Evolutionary conservation across 2,888 invertebrate genomes (phyloP), one percentile per base, ranked within the genome.

Genomic region (Macrosiphum euphorbiae): DNA sequence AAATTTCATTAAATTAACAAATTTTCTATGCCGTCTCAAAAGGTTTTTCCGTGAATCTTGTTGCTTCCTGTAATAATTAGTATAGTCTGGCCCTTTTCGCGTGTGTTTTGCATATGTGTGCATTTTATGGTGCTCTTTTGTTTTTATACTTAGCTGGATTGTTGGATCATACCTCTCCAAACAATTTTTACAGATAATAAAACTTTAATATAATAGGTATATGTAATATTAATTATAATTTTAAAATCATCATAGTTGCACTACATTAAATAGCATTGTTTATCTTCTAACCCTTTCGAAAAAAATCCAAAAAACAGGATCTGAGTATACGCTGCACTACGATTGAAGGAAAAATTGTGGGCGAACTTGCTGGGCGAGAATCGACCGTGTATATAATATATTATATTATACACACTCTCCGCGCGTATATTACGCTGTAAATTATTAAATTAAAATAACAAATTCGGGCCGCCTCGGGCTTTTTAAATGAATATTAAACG

Each of bases 401-500:
- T 84, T 84, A 47, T 86, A 86, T 52, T 52, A 50, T 88, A 88
- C 35, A 24, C 50, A 28, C 47, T 28, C n/a, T 24, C 86, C 86
- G 35, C 86, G 35, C 35, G 35, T 16, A 90, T 90, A 61, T 67
- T 67, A 50, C 47, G 7, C 26, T 84, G 52, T 61, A 61, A 61
- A 92, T 92, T 86, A 87, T 87, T 58, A 87, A 92, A 92, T 50
- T 92, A 87, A 10, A 91, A 86, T 58, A 91, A 87, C 92, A 87
- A 92, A 50, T 50, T 61, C 86, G 28, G 41, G 4, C 3, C 16
- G 58, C 58, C 47, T n/a, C 3, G 20, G 28, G 67, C 44, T 47
- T 61, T 92, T 86, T 47, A 91, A 90, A 86, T 26, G 58, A 92
- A 87, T 92, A 92, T 87, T 58, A 87, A 92, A 92, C 28, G 92